Evolutionary conservation across 2,113 vertebrate species (phyloP), one percentile per base, ranked within the genome.

Genomic region (Vombatus ursinus): DNA sequence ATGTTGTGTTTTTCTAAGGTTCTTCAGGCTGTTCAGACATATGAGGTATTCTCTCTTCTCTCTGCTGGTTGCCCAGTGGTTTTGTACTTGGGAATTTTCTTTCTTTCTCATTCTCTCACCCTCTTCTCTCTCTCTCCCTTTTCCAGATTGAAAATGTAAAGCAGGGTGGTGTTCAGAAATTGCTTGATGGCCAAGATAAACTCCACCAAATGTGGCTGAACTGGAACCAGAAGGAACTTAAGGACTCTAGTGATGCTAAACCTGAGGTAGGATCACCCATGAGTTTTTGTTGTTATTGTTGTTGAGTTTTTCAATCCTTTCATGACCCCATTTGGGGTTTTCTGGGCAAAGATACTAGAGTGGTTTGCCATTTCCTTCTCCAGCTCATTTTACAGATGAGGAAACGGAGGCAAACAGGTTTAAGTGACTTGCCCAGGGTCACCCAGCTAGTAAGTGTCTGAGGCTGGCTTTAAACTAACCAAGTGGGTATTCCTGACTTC

Each of bases 131-230:
- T 68, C 37, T 28, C 90, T 95, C 90, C 3, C n/a, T 26, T 89
- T 50, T 90, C 47, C 94, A 99, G 99, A 98, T 99, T 53, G 98
- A 99, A 90, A 96, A 92, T 0, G 96, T 99, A 92, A 99, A 99
- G 96, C 97, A 98, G 12, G 99, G 99, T 1, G 97, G 99, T 1
- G 98, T 98, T 54, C 98, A 98, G 97, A 99, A 99, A 95, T 97
- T 99, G 50, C 98, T 98, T 47, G 99, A 99, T 22, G 99, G 99
- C 1, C 98, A 99, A 0, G 98, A 99, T 97, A 99, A 99, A 96
- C 98, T 99, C 90, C 97, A 98, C 84, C 99, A 98, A 97, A 98
- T 98, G 94, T 99, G 99, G 99, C 98, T 97, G 0, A 99, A 98
- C 93, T 99, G 99, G 99, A 98, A 97, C 95, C 98, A 99, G 97